Conservation (phyloP, 2,888 invertebrate species). For the Patella ulyssiponensis region DNA sequence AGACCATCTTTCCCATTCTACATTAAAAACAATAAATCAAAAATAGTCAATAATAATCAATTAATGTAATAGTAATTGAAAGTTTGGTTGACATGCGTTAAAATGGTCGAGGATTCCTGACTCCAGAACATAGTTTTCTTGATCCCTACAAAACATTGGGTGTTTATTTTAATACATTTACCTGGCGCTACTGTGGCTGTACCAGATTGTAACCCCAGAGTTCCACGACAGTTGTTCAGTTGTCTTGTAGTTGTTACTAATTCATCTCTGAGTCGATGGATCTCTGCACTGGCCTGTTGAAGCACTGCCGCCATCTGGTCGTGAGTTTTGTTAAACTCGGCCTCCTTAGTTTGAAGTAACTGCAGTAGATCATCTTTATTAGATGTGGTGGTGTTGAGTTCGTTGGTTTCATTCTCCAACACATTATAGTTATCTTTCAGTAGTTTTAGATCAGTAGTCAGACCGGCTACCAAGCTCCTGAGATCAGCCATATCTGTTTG, state of each 20-base stretch:
- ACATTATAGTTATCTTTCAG: constrained; percentile 32
- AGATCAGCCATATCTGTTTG: constrained; percentile 38
- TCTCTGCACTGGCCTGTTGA: constrained; percentile 19
- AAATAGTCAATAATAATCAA: too few species aligned
- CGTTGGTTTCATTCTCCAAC: background rate
- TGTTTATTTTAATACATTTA: background rate
- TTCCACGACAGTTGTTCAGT: constrained; percentile 26
- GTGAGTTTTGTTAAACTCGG: constrained; percentile 46
- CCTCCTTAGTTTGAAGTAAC: constrained; percentile 36
- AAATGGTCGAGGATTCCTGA: background rate
- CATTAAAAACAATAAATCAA: too few species aligned
- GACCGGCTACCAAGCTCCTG: constrained; percentile 41
- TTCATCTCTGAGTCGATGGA: constrained; percentile 12
- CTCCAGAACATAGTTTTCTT: background rate
- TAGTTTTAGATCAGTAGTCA: constrained; percentile 36
- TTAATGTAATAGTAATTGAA: too few species aligned
- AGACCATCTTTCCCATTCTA: too few species aligned
- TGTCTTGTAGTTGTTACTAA: constrained; percentile 18
- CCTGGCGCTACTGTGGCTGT: background rate
- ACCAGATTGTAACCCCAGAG: constrained; percentile 21
- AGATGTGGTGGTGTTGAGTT: constrained; percentile 9
- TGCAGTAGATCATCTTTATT: constrained; percentile 35
- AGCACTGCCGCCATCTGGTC: constrained; percentile 18
- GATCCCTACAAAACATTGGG: too few species aligned
- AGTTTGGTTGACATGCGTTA: too few species aligned